Evolutionary conservation across 1,140 invertebrate genomes (phyloP), one percentile per base, ranked within the genome.

Genomic region (Anastatus disparis): DNA sequence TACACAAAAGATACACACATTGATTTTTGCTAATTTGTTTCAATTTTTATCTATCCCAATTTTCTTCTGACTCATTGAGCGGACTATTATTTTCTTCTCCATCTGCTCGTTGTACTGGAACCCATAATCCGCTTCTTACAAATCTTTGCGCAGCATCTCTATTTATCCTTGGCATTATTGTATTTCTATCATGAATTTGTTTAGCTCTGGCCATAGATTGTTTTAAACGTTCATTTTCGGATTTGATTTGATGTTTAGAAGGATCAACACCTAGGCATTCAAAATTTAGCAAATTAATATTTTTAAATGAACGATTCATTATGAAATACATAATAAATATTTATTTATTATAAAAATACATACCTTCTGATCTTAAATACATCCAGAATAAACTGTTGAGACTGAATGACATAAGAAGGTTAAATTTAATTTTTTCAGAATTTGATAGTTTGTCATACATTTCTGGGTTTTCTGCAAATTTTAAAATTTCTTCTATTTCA

Each of bases 321-420:
- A n/a, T n/a, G n/a, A n/a, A n/a, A n/a, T n/a, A n/a, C n/a, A n/a
- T n/a, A n/a, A n/a, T n/a, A n/a, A n/a, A n/a, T 38, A 56, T 12
- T 56, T 35, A 52, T 2, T 22, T 26, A n/a, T 53, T 44, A 58
- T 31, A 62, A 70, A 61, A 62, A n/a, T 27, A 26, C 29, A 71
- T 80, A 80, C 86, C 86, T 79, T 85, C 78, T 35, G 81, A 74
- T 55, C 83, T 78, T 22, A 87, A 62, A 66, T 87, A 85, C 84
- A 87, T 84, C 87, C 87, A 88, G 75, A 86, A 87, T 17, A 87
- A 76, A 73, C 84, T 83, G 35, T 87, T 87, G 1, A 87, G 50
- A 68, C 81, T 74, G 67, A 85, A 88, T 9, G 86, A 85, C 75
- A 87, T 79, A 15, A 87, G 74, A 24, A 86, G 75, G 76, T 87